phyloP scores from a whole-genome alignment of 2,888 invertebrate genomes.

The Gymnocheta viridis region DNA sequence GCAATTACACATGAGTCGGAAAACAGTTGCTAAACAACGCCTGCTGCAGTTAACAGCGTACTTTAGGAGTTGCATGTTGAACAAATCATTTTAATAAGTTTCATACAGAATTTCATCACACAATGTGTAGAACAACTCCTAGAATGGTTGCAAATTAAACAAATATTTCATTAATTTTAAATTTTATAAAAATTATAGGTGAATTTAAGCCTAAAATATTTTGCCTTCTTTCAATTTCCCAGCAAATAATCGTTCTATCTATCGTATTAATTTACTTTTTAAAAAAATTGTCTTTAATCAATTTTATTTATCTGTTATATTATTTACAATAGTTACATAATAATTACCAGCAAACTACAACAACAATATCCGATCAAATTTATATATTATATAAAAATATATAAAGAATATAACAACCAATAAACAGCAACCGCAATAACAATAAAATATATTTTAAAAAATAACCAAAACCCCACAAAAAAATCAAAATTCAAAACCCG shows the following conservation, averaged over 20 bases:
- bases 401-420: conserved; percentile 73
- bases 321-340: conserved; percentile 70
- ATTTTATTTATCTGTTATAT: conserved; percentile 53
- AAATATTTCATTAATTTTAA: too few species aligned
- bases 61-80: too few species aligned
- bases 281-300: neutral
- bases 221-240: too few species aligned
- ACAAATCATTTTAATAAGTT: too few species aligned
- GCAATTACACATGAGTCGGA: too few species aligned
- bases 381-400: conserved; percentile 70
- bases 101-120: too few species aligned
- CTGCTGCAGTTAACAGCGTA: too few species aligned
- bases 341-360: conserved; percentile 65
- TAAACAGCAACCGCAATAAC: conserved; percentile 74
- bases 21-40: too few species aligned
- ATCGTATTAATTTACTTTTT: neutral
- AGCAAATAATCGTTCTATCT: conserved; percentile 5
- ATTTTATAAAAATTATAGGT: too few species aligned
- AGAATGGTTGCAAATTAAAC: too few species aligned
- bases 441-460: conserved; percentile 67
- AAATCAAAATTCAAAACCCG: conserved; percentile 34
- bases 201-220: too few species aligned
- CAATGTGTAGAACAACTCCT: too few species aligned
- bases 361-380: conserved; percentile 72
- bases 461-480: conserved; percentile 70